A percentile compares a stretch with the other conserved stretches of the same genome.
These are phyloP conservation scores for Macrotrachela quadricornifera DNA, from an alignment of 1,140 invertebrate genomes.

Conservation along the genomic window DNA sequence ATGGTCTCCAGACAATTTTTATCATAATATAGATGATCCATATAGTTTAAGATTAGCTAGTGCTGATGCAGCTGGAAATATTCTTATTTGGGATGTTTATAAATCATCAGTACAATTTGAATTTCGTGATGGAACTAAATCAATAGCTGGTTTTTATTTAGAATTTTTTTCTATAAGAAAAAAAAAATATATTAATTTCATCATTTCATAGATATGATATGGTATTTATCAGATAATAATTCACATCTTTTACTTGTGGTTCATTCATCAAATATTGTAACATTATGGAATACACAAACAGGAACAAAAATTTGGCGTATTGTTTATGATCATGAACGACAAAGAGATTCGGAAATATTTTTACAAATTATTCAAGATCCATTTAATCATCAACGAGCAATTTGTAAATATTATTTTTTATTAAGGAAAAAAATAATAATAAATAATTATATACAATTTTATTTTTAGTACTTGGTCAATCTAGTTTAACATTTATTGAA, in stretches of 20 bases:
- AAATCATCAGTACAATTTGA: constrained; percentile 26
- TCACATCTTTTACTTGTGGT: constrained; percentile 36
- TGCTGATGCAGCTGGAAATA: constrained; percentile 35
- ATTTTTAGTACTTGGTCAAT: constrained; percentile 36
- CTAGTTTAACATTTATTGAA: constrained; percentile 39
- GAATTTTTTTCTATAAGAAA: not conserved
- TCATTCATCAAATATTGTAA: constrained; percentile 38
- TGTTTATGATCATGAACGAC: constrained; percentile 25
- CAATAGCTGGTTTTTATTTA: constrained; percentile 30
- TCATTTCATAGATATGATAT: constrained; percentile 34
- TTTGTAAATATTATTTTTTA: constrained; percentile 33
- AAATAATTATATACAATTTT: constrained; percentile 3
- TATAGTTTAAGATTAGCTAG: constrained; percentile 35
- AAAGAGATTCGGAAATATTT: constrained; percentile 29
- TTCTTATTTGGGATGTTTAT: constrained; percentile 40
- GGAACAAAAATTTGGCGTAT: constrained; percentile 43
- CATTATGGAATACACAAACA: constrained; percentile 41
- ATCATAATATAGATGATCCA: constrained; percentile 26
- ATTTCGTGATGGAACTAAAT: constrained; percentile 36
- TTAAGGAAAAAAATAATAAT: not conserved
- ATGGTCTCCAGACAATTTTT: constrained; percentile 31
- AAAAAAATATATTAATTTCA: not conserved
- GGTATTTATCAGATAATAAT: constrained; percentile 34
- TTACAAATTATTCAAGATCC: constrained; percentile 38
- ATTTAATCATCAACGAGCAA: constrained; percentile 36